Evolutionary conservation across 2,888 invertebrate genomes (phyloP), one percentile per base, ranked within the genome.

Genomic region (Cordilura impudica): DNA sequence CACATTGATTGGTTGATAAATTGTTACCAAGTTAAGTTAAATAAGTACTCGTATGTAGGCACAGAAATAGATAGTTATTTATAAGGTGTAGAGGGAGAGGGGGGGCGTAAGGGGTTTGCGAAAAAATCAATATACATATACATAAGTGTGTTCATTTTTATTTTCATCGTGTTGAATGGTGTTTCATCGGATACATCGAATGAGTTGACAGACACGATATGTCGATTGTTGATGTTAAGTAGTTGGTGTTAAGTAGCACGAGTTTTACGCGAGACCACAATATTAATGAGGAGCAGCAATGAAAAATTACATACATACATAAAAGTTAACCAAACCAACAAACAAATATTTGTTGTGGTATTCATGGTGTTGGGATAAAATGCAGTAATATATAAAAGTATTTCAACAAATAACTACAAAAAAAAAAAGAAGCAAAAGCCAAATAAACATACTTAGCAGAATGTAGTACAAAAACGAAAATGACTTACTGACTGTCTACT

Each of bases 261-360:
- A 67, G 58, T 72, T 72, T 67, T 19, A 65, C 51, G 58, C 67
- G 26, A 51, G 58, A 73, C 73, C 73, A 35, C 72, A 78, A 69
- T 67, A 56, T 51, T 72, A 73, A 78, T 73, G 73, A 69, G 73
- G 73, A 69, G 73, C 63, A 69, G 56, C 73, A 78, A 73, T 73
- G 47, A 63, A 43, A 61, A 78, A 45, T 69, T 31, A 78, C 66
- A 76, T 31, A 77, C 58, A 77, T 29, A 72, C 53, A 66, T n/a
- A 39, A 49, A 77, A 45, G 54, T 66, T 45, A 77, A 72, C 53
- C 63, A 61, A 71, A 67, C 60, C 60, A 60, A 61, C 60, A 49
- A 51, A 67, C 75, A 69, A n/a, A 54, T 47, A 63, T 49, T 61
- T 75, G 35, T 66, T 54, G 65, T 72, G 65, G 47, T 54, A 39